Conservation (phyloP, 2,888 invertebrate species). For the Diploptera punctata region DNA sequence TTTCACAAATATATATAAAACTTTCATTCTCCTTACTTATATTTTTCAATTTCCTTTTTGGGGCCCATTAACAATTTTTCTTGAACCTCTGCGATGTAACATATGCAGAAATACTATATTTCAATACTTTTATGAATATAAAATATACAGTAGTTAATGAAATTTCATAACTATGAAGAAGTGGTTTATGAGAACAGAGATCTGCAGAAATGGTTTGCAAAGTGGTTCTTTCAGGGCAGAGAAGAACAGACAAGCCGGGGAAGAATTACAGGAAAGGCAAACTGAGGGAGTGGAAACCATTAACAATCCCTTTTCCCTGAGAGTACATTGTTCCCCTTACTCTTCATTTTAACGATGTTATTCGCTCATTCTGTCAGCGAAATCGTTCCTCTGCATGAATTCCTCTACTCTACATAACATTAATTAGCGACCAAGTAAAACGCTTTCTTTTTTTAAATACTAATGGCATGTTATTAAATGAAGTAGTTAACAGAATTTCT, state of each 20-base stretch:
- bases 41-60: too few relatives aligned
- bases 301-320: slow-evolving; percentile 7
- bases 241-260: slow-evolving; percentile 5
- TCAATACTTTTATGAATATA: too few relatives aligned
- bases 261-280: slow-evolving; percentile 17
- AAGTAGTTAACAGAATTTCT: background rate
- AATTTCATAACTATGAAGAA: too few relatives aligned
- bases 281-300: slow-evolving; percentile 15
- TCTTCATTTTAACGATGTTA: slow-evolving; percentile 26
- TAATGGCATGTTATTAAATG: background rate
- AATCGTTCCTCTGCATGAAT: slow-evolving; percentile 18
- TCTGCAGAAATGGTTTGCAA: background rate
- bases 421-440: background rate
- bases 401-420: background rate
- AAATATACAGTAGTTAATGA: too few relatives aligned
- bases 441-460: background rate
- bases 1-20: too few relatives aligned
- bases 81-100: too few relatives aligned
- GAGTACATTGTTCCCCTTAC: background rate
- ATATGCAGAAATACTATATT: too few relatives aligned
- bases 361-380: slow-evolving; percentile 23
- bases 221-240: slow-evolving; percentile 13
- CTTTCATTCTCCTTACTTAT: too few relatives aligned
- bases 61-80: too few relatives aligned
- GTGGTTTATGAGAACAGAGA: background rate